Conservation (phyloP, 1,140 invertebrate genomes). For the Heliconius himera region DNA sequence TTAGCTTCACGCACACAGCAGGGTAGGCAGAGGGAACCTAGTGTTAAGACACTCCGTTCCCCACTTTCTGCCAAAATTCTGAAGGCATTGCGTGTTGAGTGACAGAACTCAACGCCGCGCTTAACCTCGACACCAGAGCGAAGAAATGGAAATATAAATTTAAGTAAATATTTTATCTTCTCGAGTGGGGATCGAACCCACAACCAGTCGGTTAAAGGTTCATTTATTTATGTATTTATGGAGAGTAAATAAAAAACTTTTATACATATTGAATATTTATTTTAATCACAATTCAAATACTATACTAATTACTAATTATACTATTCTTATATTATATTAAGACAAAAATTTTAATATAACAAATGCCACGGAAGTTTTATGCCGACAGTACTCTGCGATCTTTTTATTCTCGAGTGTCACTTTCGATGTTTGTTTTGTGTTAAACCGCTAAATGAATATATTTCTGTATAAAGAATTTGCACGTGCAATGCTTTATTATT, state of each 20-base stretch:
- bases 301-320: neutral
- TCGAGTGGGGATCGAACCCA: too few species aligned
- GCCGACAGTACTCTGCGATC: conserved; percentile 45
- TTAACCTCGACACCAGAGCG: too few species aligned
- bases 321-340: neutral
- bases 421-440: conserved; percentile 53
- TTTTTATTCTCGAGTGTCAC: conserved; percentile 64
- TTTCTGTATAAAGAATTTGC: conserved; percentile 8
- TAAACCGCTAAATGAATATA: conserved; percentile 45
- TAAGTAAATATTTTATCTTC: too few species aligned
- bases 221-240: neutral
- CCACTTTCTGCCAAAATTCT: too few species aligned
- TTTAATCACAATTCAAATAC: neutral
- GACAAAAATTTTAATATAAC: neutral
- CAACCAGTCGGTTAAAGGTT: too few species aligned
- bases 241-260: neutral
- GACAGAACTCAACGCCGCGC: too few species aligned
- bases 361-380: neutral
- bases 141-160: too few species aligned
- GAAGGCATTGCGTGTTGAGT: too few species aligned
- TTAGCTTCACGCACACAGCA: too few species aligned
- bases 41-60: too few species aligned
- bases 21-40: too few species aligned
- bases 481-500: neutral
- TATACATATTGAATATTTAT: neutral